Base-by-base conservation (phyloP, 2,797 vertebrate genomes). In the Rhinichthys osculus region DNA sequence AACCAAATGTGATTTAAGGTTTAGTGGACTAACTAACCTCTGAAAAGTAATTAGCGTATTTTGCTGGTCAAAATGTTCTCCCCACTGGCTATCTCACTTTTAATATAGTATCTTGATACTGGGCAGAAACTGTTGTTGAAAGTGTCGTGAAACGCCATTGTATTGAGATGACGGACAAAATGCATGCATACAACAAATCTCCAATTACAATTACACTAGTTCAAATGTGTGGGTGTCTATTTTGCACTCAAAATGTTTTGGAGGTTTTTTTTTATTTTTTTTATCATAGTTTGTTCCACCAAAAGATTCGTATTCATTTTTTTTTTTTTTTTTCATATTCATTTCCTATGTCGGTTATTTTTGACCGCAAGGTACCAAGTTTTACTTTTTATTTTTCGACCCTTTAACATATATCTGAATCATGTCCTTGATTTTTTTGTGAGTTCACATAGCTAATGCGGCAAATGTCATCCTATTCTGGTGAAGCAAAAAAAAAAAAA, bases 1-100 rank as follows among this genome's bases (percentile, higher is more conserved):
- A 27, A 7, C 40, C 5, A 47, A 33, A 47, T 35, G 54, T 16
- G 7, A 74, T 50, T 83, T 54, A 23, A 13, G 19, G 17, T 52
- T 82, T 4, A 59, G 66, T 17, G 40, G 52, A 10, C 5, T 8
- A 42, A 82, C 40, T 30, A 80, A 47, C 11, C 47, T 50, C 47
- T 52, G 38, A 30, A 42, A 33, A 44, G 17, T 16, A 57, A 73
- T 73, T 27, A 47, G 81, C 54, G 11, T 73, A 38, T 62, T 59
- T 38, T 82, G 38, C 38, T 82, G 81, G 81, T 23, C 69, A 62
- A 35, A 57, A 62, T 16, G 52, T 9, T 23, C 19, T 72, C 27
- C 19, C 21, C 30, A n/a, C 13, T 19, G 59, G 5, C 59, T 8
- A 5, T 27, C n/a, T 42, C 52, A 44, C 16, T 19, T 10, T 27